Percentiles rank a stretch among this genome's conserved stretches.
phyloP scores from a whole-genome alignment of 2,797 vertebrate genomes.

The Glyptemys insculpta region DNA sequence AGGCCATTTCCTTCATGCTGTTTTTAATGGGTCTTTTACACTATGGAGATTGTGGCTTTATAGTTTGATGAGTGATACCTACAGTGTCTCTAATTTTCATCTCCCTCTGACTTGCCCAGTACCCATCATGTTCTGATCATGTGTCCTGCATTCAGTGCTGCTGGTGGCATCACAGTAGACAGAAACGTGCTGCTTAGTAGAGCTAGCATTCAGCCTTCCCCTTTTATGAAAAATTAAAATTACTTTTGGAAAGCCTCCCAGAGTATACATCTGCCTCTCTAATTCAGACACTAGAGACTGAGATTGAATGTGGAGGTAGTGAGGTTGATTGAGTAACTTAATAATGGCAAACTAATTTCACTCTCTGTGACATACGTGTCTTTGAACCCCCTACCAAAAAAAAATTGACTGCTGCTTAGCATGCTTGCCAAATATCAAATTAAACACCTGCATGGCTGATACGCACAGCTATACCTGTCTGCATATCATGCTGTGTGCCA shows the following conservation, averaged over 20 bases:
- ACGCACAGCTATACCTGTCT: conserved; percentile 70
- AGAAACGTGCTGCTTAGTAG: neutral
- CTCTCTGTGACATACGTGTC: neutral
- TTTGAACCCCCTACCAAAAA: neutral
- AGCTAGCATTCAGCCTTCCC: neutral
- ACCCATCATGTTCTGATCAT: neutral
- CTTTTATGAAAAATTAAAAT: neutral
- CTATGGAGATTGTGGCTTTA: neutral
- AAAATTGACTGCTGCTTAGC: conserved; percentile 20
- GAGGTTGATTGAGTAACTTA: conserved; percentile 48
- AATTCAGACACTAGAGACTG: conserved; percentile 24
- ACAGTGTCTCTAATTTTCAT: neutral
- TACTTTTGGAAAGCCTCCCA: conserved; percentile 19
- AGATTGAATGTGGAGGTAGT: conserved; percentile 20
- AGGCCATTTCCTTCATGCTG: fast-evolving
- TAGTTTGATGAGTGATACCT: neutral
- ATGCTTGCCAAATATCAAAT: conserved; percentile 53
- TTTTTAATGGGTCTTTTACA: neutral
- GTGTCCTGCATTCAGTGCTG: neutral
- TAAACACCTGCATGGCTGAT: conserved; percentile 68
- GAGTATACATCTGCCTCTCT: conserved; percentile 42
- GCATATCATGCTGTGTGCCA: conserved; percentile 53
- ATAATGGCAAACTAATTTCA: conserved; percentile 25
- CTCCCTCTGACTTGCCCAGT: neutral
- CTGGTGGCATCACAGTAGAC: neutral